These are phyloP conservation scores for Platichthys flesus DNA, from an alignment of 2,113 vertebrate species.

Conservation along the genomic window DNA sequence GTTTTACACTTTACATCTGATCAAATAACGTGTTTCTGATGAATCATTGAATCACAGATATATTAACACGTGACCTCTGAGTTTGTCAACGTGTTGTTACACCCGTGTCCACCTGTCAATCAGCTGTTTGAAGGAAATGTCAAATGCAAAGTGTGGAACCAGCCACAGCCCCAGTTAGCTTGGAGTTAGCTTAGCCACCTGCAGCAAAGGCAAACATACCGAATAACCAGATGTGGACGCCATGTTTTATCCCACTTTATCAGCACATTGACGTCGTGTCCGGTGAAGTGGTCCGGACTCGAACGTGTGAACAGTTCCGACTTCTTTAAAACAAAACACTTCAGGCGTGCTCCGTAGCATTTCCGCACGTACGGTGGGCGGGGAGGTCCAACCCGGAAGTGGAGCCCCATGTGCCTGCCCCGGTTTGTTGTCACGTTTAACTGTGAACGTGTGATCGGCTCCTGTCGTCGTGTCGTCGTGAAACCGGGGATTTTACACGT, in stretches of 20 bases:
- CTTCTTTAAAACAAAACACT: constrained; percentile 45
- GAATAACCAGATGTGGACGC: constrained; percentile 67
- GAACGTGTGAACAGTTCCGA: background rate
- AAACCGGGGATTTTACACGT: background rate
- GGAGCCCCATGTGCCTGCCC: background rate
- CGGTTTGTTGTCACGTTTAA: constrained; percentile 23
- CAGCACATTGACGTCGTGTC: constrained; percentile 17
- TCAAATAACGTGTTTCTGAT: background rate
- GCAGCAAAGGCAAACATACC: constrained; percentile 64
- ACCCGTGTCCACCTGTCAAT: background rate
- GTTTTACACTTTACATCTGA: background rate
- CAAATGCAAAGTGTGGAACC: constrained; percentile 8
- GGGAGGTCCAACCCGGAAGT: background rate
- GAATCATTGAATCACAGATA: background rate
- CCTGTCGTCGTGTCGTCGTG: too few relatives aligned
- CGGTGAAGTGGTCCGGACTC: background rate
- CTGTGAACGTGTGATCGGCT: background rate
- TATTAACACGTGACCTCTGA: background rate
- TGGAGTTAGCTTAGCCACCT: constrained; percentile 26
- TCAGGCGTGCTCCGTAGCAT: constrained; percentile 45
- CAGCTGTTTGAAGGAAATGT: constrained; percentile 38
- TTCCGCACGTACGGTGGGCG: constrained; percentile 65
- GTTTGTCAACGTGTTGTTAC: background rate
- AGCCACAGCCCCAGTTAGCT: constrained; percentile 1
- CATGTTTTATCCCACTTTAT: constrained; percentile 62